Conservation (phyloP, 2,113 vertebrate genomes). For the Halichoeres trimaculatus region DNA sequence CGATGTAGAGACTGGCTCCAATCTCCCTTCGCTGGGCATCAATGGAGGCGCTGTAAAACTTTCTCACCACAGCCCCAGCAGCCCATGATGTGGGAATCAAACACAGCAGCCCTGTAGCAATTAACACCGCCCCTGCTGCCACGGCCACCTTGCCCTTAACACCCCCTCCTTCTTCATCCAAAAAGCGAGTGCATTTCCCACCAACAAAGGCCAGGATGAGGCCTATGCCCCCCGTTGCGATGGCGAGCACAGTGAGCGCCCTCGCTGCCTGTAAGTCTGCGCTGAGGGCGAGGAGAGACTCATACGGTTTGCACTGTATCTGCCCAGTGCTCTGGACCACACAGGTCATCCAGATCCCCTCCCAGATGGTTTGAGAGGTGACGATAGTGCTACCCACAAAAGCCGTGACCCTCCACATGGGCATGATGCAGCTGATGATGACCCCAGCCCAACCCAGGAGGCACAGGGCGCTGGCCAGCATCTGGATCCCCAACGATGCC, state of each 20-base stretch:
- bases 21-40: slow-evolving; percentile 89
- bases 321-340: slow-evolving; percentile 93
- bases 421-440: slow-evolving; percentile 87
- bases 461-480: slow-evolving; percentile 88
- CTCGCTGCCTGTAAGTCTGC: slow-evolving; percentile 90
- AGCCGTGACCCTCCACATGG: slow-evolving; percentile 92
- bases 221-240: slow-evolving; percentile 81
- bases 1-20: slow-evolving; percentile 89
- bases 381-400: slow-evolving; percentile 92
- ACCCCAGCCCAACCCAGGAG: slow-evolving; percentile 89
- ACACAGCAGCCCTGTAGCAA: slow-evolving; percentile 82
- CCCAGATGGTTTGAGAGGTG: slow-evolving; percentile 90
- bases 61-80: slow-evolving; percentile 84
- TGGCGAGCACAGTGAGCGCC: slow-evolving; percentile 84
- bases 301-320: slow-evolving; percentile 91
- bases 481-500: slow-evolving; percentile 90
- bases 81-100: slow-evolving; percentile 90
- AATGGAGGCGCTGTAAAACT: slow-evolving; percentile 87
- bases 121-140: slow-evolving; percentile 82
- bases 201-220: slow-evolving; percentile 87
- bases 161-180: slow-evolving; percentile 79
- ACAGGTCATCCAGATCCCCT: slow-evolving; percentile 97
- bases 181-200: slow-evolving; percentile 93
- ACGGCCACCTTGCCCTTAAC: slow-evolving; percentile 86
- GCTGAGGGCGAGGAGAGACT: slow-evolving; percentile 86